Evolutionary conservation across 2,113 vertebrate species (phyloP), one percentile per base, ranked within the genome.

Genomic region (Tragelaphus buxtoni): DNA sequence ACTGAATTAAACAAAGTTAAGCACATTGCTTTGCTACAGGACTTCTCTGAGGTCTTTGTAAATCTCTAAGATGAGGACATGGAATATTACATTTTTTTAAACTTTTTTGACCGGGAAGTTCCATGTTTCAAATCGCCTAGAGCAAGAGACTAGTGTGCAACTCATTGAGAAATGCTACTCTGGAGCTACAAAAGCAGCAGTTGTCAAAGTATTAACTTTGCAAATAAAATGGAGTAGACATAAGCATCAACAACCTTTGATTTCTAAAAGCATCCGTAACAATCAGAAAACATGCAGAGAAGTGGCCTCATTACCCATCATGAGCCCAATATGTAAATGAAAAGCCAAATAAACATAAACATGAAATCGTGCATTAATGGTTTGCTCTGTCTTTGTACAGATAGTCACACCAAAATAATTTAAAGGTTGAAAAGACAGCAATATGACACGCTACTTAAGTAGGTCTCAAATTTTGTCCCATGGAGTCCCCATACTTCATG

Each of bases 121-220:
- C 42, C 80, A 79, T 86, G 49, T 90, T 88, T 89, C 26, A 88
- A 9, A 93, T 16, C 47, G 28, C 47, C 56, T 88, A 28, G 74
- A 32, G 65, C 35, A 81, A 72, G 77, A 87, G 49, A 65, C 35
- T 16, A 56, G 42, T 51, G 22, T 81, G 17, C 9, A 77, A 7
- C 9, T 87, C n/a, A 12, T 42, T 22, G 28, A 69, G 30, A 96
- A 90, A 86, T 22, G 26, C 55, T n/a, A 42, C 5, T 86, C 39
- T 32, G 51, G 35, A 35, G 28, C 14, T 81, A 26, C 13, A 49
- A 84, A 28, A 90, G 47, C 45, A 81, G n/a, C 20, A 80, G 11
- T 87, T 95, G 74, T 80, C 53, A n/a, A 95, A 96, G 72, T 79
- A 84, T 86, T 81, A 58, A n/a, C 69, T 95, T 84, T 85, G 17